Evolutionary conservation across 2,797 vertebrate genomes (phyloP).

Genomic region (Amphiprion clarkii): DNA sequence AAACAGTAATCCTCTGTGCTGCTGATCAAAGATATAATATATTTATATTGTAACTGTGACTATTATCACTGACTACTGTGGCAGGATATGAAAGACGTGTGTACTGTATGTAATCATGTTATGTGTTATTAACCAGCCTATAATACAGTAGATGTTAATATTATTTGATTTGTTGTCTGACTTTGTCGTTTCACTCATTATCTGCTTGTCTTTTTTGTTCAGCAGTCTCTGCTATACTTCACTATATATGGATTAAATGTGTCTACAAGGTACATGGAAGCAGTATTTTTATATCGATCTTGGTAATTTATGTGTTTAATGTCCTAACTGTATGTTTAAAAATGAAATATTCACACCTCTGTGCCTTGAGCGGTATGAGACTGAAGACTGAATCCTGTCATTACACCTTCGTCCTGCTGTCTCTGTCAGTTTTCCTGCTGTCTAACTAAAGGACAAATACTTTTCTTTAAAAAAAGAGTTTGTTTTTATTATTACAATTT

Average conservation of each 20-base stretch:
- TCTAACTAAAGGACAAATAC: conserved; percentile 50
- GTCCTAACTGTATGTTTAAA: conserved; percentile 26
- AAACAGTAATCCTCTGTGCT: conserved; percentile 56
- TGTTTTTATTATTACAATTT: neutral
- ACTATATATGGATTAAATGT: conserved; percentile 25
- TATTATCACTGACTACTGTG: conserved; percentile 62
- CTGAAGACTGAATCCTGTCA: conserved; percentile 34
- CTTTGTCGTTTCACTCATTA: neutral
- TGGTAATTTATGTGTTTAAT: conserved; percentile 58
- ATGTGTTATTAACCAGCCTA: conserved; percentile 44
- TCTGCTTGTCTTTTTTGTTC: conserved; percentile 14
- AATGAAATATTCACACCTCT: conserved; percentile 20
- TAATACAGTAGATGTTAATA: conserved; percentile 38
- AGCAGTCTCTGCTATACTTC: neutral
- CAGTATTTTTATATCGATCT: conserved; percentile 45
- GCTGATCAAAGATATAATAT: conserved; percentile 59
- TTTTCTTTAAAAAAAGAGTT: neutral
- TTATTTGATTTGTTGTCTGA: conserved; percentile 10
- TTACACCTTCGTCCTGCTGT: conserved; percentile 15
- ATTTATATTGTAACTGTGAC: conserved; percentile 68
- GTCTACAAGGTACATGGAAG: conserved; percentile 43
- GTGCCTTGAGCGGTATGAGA: conserved; percentile 42
- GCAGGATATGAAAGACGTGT: conserved; percentile 31
- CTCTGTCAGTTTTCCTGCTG: conserved; percentile 34
- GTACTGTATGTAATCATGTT: conserved; percentile 50